Evolutionary conservation across 2,888 invertebrate species (phyloP).

Genomic region (Stramonita haemastoma): DNA sequence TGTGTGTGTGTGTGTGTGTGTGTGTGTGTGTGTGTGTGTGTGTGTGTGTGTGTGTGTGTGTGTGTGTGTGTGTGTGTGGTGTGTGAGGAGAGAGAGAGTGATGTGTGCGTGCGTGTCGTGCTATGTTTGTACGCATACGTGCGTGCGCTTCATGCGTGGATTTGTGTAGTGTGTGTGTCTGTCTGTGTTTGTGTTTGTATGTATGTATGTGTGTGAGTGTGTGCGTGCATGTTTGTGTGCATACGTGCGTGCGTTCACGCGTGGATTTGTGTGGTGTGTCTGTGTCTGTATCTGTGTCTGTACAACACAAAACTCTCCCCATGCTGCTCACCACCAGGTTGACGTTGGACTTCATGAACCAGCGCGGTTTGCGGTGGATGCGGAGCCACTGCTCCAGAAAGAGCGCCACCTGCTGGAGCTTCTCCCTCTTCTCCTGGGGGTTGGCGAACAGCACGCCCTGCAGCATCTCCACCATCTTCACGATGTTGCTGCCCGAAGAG

Average conservation of each 20-base stretch:
- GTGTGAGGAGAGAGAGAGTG: background rate
- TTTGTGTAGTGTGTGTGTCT: background rate
- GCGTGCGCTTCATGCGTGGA: background rate
- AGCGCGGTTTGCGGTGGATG: conserved; percentile 50
- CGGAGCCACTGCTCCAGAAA: conserved; percentile 48
- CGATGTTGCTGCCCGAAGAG: conserved; percentile 48
- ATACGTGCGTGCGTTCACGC: too few species aligned
- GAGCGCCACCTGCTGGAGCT: conserved; percentile 43
- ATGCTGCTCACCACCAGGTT: background rate
- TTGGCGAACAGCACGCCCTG: conserved; percentile 41
- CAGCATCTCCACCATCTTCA: conserved; percentile 49
- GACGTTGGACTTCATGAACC: conserved; percentile 38
- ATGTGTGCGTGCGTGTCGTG: background rate
- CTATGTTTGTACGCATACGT: background rate
- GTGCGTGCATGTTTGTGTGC: background rate
- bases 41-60: background rate
- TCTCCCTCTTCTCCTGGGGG: conserved; percentile 27
- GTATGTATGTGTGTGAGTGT: background rate
- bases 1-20: background rate
- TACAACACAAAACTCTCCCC: too few species aligned
- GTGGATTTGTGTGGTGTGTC: too few species aligned
- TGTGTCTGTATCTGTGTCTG: too few species aligned
- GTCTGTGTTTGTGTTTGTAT: background rate
- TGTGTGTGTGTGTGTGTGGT: background rate
- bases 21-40: background rate